Base-by-base conservation (phyloP, 2,113 vertebrate species). In the Festucalex cinctus region DNA sequence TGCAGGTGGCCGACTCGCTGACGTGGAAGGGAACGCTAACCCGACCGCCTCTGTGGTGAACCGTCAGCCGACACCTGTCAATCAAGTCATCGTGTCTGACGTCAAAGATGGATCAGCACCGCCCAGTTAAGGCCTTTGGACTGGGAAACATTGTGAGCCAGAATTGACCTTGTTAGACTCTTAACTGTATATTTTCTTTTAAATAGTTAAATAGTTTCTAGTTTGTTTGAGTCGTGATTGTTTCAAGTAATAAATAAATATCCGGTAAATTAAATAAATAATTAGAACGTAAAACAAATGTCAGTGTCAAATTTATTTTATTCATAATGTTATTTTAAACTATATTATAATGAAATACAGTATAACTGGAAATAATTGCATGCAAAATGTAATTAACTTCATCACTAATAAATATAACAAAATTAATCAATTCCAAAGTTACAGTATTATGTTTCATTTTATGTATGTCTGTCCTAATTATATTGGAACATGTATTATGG, bases 1-100 rank as follows among this genome's bases (percentile, higher is more conserved):
- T 87, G 48, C 77, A 93, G 90, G 85, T 83, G 75, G 89, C 88
- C 19, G 88, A 92, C 39, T 90, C 89, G 24, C 86, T 77, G 51
- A 74, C 69, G 66, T 92, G 91, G 91, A 88, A 85, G 44, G 92
- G 91, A 3, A 70, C 71, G 83, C 75, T 92, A 46, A 85, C 65
- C 69, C 84, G 79, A 76, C 77, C 90, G 16, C 91, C 92, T 36
- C 79, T 93, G 66, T 93, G 92, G 91, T 92, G 61, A 88, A 82
- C 35, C 24, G 20, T 58, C 22, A 44, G 19, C 28, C 0, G 46
- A 48, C 19, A 48, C 19, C 46, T 20, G 19, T 48, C 19, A 20
- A 48, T 51, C 48, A 51, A 51, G 48, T 51, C 8, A 2, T 22
- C 8, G n/a, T 2, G 48, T 49, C 48, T 9, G 7, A 19, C 19